Percentiles rank a stretch among this genome's conserved stretches.
These are phyloP conservation scores for Noctua janthe DNA, from an alignment of 2,888 invertebrate species.

Conservation along the genomic window DNA sequence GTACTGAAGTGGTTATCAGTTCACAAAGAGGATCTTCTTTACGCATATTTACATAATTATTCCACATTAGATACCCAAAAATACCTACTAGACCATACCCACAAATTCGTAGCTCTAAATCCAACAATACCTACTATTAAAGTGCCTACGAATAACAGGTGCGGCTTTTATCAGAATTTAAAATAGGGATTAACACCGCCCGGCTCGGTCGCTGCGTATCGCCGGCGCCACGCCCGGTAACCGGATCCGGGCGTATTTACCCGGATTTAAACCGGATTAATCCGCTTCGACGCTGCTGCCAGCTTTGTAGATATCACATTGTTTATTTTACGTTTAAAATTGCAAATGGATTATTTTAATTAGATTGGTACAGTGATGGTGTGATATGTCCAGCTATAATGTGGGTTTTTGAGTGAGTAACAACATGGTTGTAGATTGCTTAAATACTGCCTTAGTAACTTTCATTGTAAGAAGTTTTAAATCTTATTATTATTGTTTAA, in stretches of 20 bases:
- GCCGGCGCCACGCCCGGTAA: constrained; percentile 76
- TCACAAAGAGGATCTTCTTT: constrained; percentile 13
- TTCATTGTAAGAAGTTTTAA: background rate
- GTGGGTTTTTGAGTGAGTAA: background rate
- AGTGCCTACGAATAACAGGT: constrained; percentile 79
- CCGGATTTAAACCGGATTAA: constrained; percentile 83
- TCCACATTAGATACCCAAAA: constrained; percentile 28
- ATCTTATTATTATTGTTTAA: background rate
- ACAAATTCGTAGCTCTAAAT: constrained; percentile 57
- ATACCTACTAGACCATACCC: constrained; percentile 22
- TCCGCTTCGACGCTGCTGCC: constrained; percentile 77
- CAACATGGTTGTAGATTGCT: background rate
- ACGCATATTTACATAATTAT: constrained; percentile 51
- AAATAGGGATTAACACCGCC: constrained; percentile 88
- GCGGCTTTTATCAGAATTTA: constrained; percentile 88
- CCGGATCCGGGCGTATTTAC: constrained; percentile 75
- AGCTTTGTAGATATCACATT: constrained; percentile 86
- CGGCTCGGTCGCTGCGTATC: constrained; percentile 82
- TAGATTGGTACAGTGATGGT: constrained; percentile 51
- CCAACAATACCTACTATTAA: constrained; percentile 62
- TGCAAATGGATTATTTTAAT: constrained; percentile 81
- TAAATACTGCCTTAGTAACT: background rate
- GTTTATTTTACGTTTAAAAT: constrained; percentile 86
- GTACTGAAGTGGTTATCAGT: background rate
- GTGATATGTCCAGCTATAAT: constrained; percentile 32